Base-by-base conservation (phyloP, 2,797 vertebrate species). In the Coregonus sp. region DNA sequence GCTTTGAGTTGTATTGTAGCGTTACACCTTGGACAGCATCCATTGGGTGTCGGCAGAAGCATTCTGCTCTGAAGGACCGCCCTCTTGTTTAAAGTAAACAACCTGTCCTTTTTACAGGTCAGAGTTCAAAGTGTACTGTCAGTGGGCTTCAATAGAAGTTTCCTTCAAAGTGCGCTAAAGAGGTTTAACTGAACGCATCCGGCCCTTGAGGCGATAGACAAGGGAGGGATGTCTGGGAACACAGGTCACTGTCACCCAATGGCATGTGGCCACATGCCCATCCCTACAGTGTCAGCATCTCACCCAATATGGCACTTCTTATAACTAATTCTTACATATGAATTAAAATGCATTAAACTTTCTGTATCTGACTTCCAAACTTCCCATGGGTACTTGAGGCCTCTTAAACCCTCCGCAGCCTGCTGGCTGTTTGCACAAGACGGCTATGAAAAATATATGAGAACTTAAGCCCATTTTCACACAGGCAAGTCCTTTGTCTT, bases 401-500 rank as follows among this genome's bases (percentile, higher is more conserved):
- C 37, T 74, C 70, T 35, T 12, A 47, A 15, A 4, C 2, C 68
- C 25, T 35, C 70, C 59, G 68, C 73, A 69, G 68, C 35, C 7
- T 52, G 25, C 14, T 40, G 33, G 79, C 78, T 83, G 83, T 87
- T 82, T 82, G 81, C 76, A 61, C 74, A 80, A 75, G 70, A 77
- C 35, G 67, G 75, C 77, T 66, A 81, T 80, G 73, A 87, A 86
- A 86, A 85, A 82, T 77, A 75, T 68, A 86, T 81, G 80, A 86
- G 83, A 84, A 80, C 47, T 85, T 75, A 84, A 82, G 79, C 66
- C 72, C 25, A 25, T 80, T 70, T 82, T 75, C 15, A 0, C 67
- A 69, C 73, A 69, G 70, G 70, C 1, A 56, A 75, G 77, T 72
- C 59, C 70, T 80, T 81, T 79, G 78, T 88, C 74, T 37, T 76